These are phyloP conservation scores for Lepidocyrtoides sp. DNA, from an alignment of 2,888 invertebrate species.

Conservation along the genomic window DNA sequence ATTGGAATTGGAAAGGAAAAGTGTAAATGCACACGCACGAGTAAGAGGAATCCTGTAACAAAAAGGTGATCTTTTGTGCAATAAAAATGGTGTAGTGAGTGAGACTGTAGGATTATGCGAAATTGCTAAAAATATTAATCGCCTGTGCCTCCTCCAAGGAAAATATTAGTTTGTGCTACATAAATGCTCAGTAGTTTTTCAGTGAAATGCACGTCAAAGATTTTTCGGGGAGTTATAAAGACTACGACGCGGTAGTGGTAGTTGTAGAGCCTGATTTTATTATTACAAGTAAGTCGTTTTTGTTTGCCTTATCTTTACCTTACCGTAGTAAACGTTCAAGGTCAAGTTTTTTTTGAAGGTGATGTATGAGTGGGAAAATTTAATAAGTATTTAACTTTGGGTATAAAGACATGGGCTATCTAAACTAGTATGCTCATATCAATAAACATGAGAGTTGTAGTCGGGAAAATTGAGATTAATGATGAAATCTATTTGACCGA, in stretches of 20 bases:
- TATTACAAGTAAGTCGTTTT: background rate
- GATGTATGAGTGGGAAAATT: too few species aligned
- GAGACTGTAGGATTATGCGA: background rate
- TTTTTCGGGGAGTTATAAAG: background rate
- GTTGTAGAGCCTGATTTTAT: conserved; percentile 25
- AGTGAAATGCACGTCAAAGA: conserved; percentile 22
- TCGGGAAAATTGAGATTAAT: too few species aligned
- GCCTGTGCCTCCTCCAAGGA: too few species aligned
- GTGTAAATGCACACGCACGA: conserved; percentile 4
- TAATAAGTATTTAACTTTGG: too few species aligned
- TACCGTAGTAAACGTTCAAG: background rate
- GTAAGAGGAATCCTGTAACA: conserved; percentile 11
- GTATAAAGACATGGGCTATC: too few species aligned
- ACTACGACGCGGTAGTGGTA: background rate
- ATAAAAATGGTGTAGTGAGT: background rate
- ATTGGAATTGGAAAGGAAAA: too few species aligned
- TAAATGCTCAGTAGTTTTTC: conserved; percentile 3
- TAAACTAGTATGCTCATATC: too few species aligned
- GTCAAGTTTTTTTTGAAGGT: background rate
- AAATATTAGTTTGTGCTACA: too few species aligned
- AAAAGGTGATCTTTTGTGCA: background rate
- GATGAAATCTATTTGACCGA: too few species aligned
- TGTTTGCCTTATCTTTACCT: background rate
- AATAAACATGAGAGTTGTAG: too few species aligned
- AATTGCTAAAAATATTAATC: background rate